phyloP scores from a whole-genome alignment of 2,797 vertebrate species.

The Myoxocephalus aenaeus region DNA sequence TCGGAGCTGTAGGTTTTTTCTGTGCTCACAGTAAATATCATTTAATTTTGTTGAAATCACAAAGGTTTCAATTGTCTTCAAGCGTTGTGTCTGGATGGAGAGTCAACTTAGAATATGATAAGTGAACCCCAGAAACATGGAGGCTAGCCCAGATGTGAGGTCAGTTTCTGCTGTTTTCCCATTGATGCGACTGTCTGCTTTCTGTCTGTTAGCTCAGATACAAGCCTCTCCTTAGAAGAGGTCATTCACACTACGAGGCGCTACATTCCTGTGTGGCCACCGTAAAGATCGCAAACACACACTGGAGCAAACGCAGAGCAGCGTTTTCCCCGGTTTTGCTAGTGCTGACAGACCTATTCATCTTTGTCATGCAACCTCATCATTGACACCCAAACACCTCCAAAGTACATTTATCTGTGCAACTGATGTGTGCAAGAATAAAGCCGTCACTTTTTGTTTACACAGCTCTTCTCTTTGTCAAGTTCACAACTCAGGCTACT shows the following conservation, averaged over 20 bases:
- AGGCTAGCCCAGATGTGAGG: background rate
- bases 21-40: background rate
- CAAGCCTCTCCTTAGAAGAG: constrained; percentile 39
- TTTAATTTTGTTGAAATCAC: background rate
- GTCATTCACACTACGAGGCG: constrained; percentile 45
- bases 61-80: background rate
- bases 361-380: constrained; percentile 39
- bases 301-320: background rate
- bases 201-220: constrained; percentile 27
- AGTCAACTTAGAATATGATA: background rate
- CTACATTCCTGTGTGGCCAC: constrained; percentile 50
- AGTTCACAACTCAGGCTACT: background rate
- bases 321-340: constrained; percentile 22
- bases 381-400: constrained; percentile 42
- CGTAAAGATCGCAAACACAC: constrained; percentile 11
- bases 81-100: background rate
- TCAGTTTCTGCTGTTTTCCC: constrained; percentile 16
- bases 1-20: background rate
- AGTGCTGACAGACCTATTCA: constrained; percentile 50
- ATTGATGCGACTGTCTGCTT: constrained; percentile 7
- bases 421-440: background rate
- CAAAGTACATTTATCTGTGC: constrained; percentile 32
- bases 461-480: background rate
- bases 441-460: background rate
- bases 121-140: too few relatives aligned